These are phyloP conservation scores for Morelia viridis DNA, from an alignment of 2,797 vertebrate genomes.

Conservation along the genomic window DNA sequence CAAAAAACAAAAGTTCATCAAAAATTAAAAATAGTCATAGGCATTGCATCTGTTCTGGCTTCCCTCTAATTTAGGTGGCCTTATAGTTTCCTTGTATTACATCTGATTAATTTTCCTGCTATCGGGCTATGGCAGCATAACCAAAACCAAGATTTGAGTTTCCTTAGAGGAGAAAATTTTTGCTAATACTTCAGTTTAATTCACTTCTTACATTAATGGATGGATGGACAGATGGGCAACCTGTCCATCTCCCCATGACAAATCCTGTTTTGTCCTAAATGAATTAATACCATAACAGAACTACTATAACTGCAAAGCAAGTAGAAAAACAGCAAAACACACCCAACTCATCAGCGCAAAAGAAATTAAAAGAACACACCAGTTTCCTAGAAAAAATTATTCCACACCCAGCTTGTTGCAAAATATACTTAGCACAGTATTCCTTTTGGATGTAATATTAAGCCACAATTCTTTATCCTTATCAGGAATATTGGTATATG, in stretches of 20 bases:
- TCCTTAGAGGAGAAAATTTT: background rate
- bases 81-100: constrained; percentile 12
- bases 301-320: background rate
- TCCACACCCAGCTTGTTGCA: constrained; percentile 58
- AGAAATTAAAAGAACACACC: constrained; percentile 56
- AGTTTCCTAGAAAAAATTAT: constrained; percentile 68
- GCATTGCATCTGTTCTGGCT: constrained; percentile 31
- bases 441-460: background rate
- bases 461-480: background rate
- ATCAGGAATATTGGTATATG: background rate
- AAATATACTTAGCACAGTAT: constrained; percentile 53
- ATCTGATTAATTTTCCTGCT: constrained; percentile 11
- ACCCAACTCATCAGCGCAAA: constrained; percentile 36
- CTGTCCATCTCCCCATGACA: constrained; percentile 17
- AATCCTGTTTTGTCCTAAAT: constrained; percentile 2
- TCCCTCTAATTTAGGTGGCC: background rate
- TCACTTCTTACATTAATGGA: background rate
- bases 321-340: background rate
- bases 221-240: background rate
- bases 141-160: background rate
- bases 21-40: constrained; percentile 25
- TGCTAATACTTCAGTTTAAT: background rate
- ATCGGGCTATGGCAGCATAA: background rate
- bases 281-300: constrained; percentile 61
- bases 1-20: background rate